Base-by-base conservation (phyloP, 1,140 invertebrate genomes). In the Drosophila kikkawai region DNA sequence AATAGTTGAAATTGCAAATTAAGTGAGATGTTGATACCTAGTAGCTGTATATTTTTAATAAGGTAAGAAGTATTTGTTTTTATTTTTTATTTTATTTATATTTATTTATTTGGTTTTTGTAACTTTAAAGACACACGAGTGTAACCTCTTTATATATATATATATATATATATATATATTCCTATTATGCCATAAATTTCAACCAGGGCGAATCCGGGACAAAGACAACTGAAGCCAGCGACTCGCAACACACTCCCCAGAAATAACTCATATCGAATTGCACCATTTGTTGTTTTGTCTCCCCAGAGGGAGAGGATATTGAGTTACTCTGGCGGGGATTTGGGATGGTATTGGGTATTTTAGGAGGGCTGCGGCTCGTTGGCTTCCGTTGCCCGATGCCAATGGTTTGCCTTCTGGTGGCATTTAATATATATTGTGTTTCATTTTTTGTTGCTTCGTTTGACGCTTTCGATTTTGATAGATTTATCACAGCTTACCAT, bases 401-500 rank as follows among this genome's bases (percentile, higher is more conserved):
- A 41, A 29, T 60, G 68, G 55, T 60, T 67, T 45, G 32, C 45
- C 70, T 50, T 15, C 3, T 45, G 57, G 57, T 64, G 63, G 44
- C 29, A 69, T 41, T 68, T 69, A 48, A 68, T 48, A 47, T 66
- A 66, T 67, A 50, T 39, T 69, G 37, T 60, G 66, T 69, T 53
- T 68, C 37, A 37, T 51, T 50, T 68, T 37, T 71, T 50, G 26
- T 73, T 50, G 48, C 45, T 60, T 88, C 75, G 74, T 84, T 81
- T 80, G 78, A 84, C 85, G 63, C 76, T 88, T 88, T 87, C 84
- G 83, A 77, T 84, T 77, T 88, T 88, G 84, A 87, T 87, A 87
- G 82, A 91, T 90, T 90, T 90, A 90, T 90, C 85, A 90, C 85
- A 90, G 85, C 85, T 90, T 90, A 90, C 79, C 90, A 90, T 55